Conservation (phyloP, 2,888 invertebrate genomes). For the Cheilosia grossa region DNA sequence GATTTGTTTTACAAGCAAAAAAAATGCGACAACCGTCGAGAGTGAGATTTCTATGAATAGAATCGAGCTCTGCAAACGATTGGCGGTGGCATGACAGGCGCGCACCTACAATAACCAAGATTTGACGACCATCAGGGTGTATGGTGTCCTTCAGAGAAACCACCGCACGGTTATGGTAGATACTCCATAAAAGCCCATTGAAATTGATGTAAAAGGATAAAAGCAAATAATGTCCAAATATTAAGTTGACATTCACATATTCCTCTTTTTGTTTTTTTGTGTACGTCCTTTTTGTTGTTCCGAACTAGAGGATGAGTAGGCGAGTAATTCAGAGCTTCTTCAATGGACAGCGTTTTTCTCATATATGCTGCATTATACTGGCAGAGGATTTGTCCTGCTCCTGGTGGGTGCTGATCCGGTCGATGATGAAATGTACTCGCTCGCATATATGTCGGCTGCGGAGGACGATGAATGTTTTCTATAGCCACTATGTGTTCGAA, state of each 20-base stretch:
- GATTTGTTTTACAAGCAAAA: constrained; percentile 34
- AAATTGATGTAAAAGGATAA: constrained; percentile 73
- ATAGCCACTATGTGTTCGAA: constrained; percentile 46
- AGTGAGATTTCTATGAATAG: constrained; percentile 44
- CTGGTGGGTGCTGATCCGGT: constrained; percentile 54
- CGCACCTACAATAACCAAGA: constrained; percentile 60
- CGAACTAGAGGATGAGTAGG: constrained; percentile 3
- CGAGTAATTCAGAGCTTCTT: constrained; percentile 40
- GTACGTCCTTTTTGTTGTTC: constrained; percentile 20
- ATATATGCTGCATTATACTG: constrained; percentile 67
- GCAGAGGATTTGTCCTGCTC: constrained; percentile 51
- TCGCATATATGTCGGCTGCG: constrained; percentile 35
- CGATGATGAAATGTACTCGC: constrained; percentile 45
- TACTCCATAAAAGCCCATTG: constrained; percentile 66
- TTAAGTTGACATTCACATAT: constrained; percentile 69
- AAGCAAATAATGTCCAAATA: constrained; percentile 75
- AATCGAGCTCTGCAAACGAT: constrained; percentile 41
- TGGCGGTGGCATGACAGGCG: constrained; percentile 26
- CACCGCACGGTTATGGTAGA: constrained; percentile 25
- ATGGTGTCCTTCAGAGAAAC: constrained; percentile 52
- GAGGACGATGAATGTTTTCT: constrained; percentile 62
- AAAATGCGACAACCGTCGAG: background rate
- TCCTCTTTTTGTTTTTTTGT: constrained; percentile 13
- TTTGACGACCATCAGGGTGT: constrained; percentile 33
- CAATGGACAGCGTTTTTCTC: constrained; percentile 65